Base-by-base conservation (phyloP, 2,888 invertebrate genomes). In the Smittia sp. region DNA sequence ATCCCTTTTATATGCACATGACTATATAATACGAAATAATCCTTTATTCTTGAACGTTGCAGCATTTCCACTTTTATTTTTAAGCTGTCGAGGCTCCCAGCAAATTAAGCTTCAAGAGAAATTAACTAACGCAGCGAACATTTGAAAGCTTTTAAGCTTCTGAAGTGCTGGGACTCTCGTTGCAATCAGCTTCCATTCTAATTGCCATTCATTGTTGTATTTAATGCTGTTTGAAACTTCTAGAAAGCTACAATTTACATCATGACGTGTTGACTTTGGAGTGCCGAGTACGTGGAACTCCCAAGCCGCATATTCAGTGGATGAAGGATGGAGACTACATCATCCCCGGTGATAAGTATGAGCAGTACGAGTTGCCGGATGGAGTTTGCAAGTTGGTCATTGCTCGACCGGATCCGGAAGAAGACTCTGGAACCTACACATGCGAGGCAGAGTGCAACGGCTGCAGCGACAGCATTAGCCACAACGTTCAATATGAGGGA, bases 251-350 rank as follows among this genome's bases (percentile, higher is more conserved):
- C 80, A 88, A 88, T 78, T 84, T 87, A 67, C 85, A 87, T 52
- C 90, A 89, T 78, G 89, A 92, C 80, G 90, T 92, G 79, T 80
- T 93, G 70, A 86, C 89, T 24, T 82, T 94, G 76, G 93, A 93
- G 81, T 93, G 93, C 78, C 87, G 90, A 69, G 88, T 93, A 63
- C 87, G 90, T 74, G 91, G 90, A 22, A 87, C 90, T 77, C 91
- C 92, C 13, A 83, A 86, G 1, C 91, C 93, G 0, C 85, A 84
- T 0, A 87, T 93, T 74, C 86, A 87, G 39, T 94, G 94, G 94
- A 81, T 88, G 76, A 93, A 91, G 79, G 89, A 92, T 77, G 89
- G 87, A 46, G 84, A 83, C 67, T 81, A 85, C 11, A 80, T 92
- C 11, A 78, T 78, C 11, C 79, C 80, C 1, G 85, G 85, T 15